Base-by-base conservation (phyloP, 2,888 invertebrate species). In the Callosobruchus maculatus region DNA sequence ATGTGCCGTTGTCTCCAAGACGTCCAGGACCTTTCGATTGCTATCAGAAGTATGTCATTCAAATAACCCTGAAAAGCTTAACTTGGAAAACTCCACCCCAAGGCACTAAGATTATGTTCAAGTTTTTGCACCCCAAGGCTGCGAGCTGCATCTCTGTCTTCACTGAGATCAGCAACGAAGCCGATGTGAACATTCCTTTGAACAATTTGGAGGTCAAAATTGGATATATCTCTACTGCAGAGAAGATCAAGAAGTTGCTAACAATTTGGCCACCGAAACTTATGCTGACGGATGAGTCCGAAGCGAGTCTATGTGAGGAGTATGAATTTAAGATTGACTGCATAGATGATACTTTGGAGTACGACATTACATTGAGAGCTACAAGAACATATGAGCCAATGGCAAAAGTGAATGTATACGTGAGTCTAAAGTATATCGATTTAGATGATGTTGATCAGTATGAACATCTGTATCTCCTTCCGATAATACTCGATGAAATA, bases 41-140 rank as follows among this genome's bases (percentile, higher is more conserved):
- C 0, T 85, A 83, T 73, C 78, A 80, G 68, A 81, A 83, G 70
- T 85, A 82, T 74, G 78, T 81, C 18, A 74, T 86, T 30, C 82
- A 84, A n/a, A 77, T 85, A 0, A 80, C 81, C 20, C 71, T 86
- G 13, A 83, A 83, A 69, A 80, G 77, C 69, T 76, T 86, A 21
- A 73, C 77, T 3, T 83, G 84, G 82, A 81, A 79, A 70, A 80
- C 77, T 13, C 69, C 77, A 0, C 77, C 77, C 4, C 76, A 77
- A 20, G 75, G 78, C 0, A 79, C 75, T n/a, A 81, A 79, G 72
- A 77, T 84, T 31, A 78, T 80, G 66, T 80, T 85, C 70, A 85
- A 83, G 76, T 85, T 86, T 75, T 77, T 81, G n/a, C 86, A 86
- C 74, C 86, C 86, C 0, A 84, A 82, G 76, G 83, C 84, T 0